phyloP scores from a whole-genome alignment of 2,113 vertebrate species.

The Ochotona curzoniae region DNA sequence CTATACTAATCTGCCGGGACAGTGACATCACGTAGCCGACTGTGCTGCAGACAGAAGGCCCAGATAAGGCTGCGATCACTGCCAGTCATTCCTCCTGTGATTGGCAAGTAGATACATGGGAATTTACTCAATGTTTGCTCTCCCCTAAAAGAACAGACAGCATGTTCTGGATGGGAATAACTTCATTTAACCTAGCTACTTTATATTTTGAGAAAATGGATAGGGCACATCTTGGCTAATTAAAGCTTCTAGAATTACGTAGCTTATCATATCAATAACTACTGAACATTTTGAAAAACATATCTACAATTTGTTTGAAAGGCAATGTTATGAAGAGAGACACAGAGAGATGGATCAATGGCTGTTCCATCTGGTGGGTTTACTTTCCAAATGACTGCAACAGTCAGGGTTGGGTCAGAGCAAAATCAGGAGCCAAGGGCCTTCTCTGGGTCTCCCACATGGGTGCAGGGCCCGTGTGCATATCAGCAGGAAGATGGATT shows the following conservation, averaged over 20 bases:
- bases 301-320: background rate
- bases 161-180: slow-evolving; percentile 72
- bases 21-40: slow-evolving; percentile 90
- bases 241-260: slow-evolving; percentile 16
- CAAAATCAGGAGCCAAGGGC: no score
- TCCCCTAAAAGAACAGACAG: slow-evolving; percentile 82
- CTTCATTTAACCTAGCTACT: slow-evolving; percentile 71
- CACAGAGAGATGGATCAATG: no score
- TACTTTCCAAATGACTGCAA: no score
- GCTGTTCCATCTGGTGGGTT: no score
- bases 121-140: slow-evolving; percentile 85
- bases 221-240: slow-evolving; percentile 68
- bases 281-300: no score
- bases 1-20: slow-evolving; percentile 88
- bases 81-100: slow-evolving; percentile 86
- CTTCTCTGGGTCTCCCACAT: no score
- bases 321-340: no score
- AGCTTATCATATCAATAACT: slow-evolving; percentile 28
- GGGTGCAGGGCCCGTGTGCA: no score
- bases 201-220: slow-evolving; percentile 65
- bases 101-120: slow-evolving; percentile 87
- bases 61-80: slow-evolving; percentile 84
- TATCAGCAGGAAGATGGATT: no score
- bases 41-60: slow-evolving; percentile 82
- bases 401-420: no score